Base-by-base conservation (phyloP, 1,140 invertebrate genomes). In the Caenorhabditis inopinata region DNA sequence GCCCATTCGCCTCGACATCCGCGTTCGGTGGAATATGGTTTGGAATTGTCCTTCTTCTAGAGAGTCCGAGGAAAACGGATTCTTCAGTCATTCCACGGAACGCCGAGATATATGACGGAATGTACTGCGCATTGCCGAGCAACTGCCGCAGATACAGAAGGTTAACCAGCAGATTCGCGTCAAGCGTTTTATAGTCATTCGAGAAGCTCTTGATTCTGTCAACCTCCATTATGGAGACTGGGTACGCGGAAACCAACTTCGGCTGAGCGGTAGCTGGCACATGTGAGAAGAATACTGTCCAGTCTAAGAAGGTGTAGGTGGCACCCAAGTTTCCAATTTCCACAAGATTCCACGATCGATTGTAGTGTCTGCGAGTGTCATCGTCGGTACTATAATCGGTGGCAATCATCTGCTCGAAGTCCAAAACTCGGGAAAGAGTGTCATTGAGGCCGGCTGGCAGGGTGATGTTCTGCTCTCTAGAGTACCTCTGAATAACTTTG, bases 371-470 rank as follows among this genome's bases (percentile, higher is more conserved):
- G 14, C 82, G 74, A 49, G 75, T 78, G 23, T 46, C 38, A 42
- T 83, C 82, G 35, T 82, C 51, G 21, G 82, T 78, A 68, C 80
- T 83, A 81, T 78, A 82, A 3, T 78, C 78, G 18, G 14, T 46
- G 14, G 75, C 80, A 35, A 83, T 73, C 2, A 1, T 73, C 48
- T 78, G 76, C 49, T 83, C 82, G 46, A 68, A 82, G 27, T 82
- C 47, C 62, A 82, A 38, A 12, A 83, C 27, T 1, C 46, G 23
- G 5, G 27, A 32, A 32, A 74, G 73, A 25, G 46, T 46, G 25
- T 48, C 53, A 42, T 29, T 62, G 21, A 48, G 16, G 6, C 18
- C n/a, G 12, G 11, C 53, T 12, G 53, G 42, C 4, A 45, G 6
- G 29, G 4, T n/a, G 38, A 47, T 62, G 9, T 49, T 62, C 29